Base-by-base conservation (phyloP, 2,888 invertebrate species). In the Dusona sp. region DNA sequence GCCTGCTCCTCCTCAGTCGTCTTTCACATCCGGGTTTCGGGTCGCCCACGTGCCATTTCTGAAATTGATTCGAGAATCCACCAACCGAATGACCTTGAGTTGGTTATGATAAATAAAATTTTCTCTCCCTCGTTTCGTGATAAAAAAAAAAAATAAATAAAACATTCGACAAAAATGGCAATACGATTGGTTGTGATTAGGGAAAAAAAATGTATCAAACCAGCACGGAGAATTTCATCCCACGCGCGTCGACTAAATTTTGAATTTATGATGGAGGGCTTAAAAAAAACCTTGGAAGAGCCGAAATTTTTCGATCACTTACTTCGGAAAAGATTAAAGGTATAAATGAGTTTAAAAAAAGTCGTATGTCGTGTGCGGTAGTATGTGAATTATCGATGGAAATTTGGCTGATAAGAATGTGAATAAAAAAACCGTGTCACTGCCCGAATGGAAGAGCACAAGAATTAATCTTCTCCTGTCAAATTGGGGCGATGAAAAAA, bases 1-100 rank as follows among this genome's bases (percentile, higher is more conserved):
- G 64, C 51, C 54, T 13, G 33, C 54, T 51, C 25, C 19, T 48
- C 57, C 33, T 54, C 38, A 42, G 16, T 42, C 29, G n/a, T 54
- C 65, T 64, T 54, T 75, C 45, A 70, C 72, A 75, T 77, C 80
- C 80, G 80, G 74, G 54, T 42, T 36, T 79, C 45, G 29, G 80
- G 70, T 84, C 84, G 45, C 36, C 48, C 84, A 77, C 79, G 84
- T 68, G 80, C 75, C 75, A 84, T 80, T 80, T 61, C 51, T 75
- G 51, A 74, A 75, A 84, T 84, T 84, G 74, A 84, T 84, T 84
- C 74, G 36, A 11, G 68, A 75, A 84, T 79, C 48, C 79, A 61
- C 68, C 61, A 38, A 78, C 16, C 67, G n/a, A 45, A 64, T 51
- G 79, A 74, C 74, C 84, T 75, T 75, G 61, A 38, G 48, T 33